A percentile compares a stretch with the other conserved stretches of the same genome.
Conservation (phyloP, 2,888 invertebrate genomes). For the Nomada ferruginata region DNA sequence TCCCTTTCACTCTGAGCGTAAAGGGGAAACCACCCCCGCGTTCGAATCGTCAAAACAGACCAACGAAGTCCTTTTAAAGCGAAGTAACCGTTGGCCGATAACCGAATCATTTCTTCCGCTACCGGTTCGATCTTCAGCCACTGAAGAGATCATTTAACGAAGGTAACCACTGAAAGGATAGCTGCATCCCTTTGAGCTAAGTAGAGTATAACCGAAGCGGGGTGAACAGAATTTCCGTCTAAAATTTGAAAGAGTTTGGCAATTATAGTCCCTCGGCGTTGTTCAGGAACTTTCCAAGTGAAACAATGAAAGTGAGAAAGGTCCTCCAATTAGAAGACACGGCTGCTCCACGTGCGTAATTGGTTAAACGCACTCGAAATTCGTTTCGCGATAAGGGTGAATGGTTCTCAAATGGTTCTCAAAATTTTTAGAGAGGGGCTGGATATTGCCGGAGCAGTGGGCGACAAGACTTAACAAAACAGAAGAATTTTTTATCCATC, state of each 20-base stretch:
- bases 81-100: neutral
- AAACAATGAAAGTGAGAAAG: slow-evolving; percentile 8
- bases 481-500: neutral
- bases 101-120: neutral
- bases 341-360: slow-evolving; percentile 26
- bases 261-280: neutral
- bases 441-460: neutral
- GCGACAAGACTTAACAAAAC: neutral
- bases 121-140: neutral
- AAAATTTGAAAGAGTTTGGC: neutral
- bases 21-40: neutral
- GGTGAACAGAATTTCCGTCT: no score
- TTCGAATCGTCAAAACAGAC: no score
- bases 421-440: neutral
- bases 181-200: no score
- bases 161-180: neutral
- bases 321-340: neutral
- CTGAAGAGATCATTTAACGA: no score
- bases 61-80: neutral
- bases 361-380: slow-evolving; percentile 10
- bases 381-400: neutral
- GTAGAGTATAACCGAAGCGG: no score
- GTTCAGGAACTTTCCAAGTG: slow-evolving; percentile 1
- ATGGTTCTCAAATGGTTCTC: no score
- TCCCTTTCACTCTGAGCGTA: neutral